Percentiles rank a stretch among this genome's conserved stretches.
These are phyloP conservation scores for Hemaris fuciformis DNA, from an alignment of 2,888 invertebrate species.

Conservation along the genomic window DNA sequence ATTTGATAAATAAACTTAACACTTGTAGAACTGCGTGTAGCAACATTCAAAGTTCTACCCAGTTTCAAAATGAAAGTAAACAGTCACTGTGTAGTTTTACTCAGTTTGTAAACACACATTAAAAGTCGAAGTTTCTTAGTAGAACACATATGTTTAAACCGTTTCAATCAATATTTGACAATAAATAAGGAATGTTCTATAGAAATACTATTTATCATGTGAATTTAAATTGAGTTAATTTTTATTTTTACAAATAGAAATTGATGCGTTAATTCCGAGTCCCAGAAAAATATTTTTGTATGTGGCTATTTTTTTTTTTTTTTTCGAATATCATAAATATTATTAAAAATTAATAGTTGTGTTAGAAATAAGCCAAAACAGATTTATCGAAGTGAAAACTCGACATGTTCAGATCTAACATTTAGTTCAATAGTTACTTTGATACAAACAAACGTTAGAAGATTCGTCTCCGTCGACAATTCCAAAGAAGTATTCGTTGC, in stretches of 20 bases:
- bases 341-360: no score
- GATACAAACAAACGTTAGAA: not conserved
- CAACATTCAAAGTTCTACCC: not conserved
- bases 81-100: not conserved
- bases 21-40: not conserved
- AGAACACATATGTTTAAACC: not conserved
- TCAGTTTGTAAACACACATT: not conserved
- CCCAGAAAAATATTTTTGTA: no score
- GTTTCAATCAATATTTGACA: not conserved
- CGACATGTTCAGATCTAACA: not conserved
- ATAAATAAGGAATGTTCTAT: not conserved
- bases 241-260: no score
- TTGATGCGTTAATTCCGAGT: no score
- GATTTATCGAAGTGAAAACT: no score
- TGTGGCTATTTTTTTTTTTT: no score
- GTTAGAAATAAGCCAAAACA: no score
- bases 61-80: constrained; percentile 2
- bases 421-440: not conserved
- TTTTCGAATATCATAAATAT: no score
- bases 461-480: not conserved
- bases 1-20: not conserved
- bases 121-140: not conserved
- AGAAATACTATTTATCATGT: no score
- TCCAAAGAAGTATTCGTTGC: not conserved
- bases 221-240: no score